phyloP scores from a whole-genome alignment of 2,888 invertebrate species.

The Zaprionus obscuricornis region DNA sequence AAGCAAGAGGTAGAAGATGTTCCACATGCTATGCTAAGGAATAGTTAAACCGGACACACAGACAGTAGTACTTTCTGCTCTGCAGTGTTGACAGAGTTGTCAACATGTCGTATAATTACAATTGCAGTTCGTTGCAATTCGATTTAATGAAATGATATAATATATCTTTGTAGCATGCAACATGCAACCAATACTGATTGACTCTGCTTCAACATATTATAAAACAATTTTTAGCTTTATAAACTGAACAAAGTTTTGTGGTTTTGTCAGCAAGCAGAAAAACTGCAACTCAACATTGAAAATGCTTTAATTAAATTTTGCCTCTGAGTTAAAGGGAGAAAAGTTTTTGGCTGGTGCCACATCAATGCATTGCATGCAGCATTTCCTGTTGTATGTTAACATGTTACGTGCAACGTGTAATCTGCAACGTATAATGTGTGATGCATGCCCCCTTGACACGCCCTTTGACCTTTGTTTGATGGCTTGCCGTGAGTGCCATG shows the following conservation, averaged over 20 bases:
- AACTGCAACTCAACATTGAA: slow-evolving; percentile 11
- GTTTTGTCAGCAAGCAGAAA: too few species aligned
- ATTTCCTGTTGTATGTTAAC: slow-evolving; percentile 31
- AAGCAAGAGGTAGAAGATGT: too few species aligned
- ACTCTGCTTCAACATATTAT: not conserved
- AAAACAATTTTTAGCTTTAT: slow-evolving; percentile 45
- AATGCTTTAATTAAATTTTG: slow-evolving; percentile 56
- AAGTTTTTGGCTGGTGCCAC: slow-evolving; percentile 34
- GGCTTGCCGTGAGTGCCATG: slow-evolving; percentile 49
- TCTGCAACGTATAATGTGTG: slow-evolving; percentile 17
- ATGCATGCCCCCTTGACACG: slow-evolving; percentile 15
- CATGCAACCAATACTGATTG: not conserved
- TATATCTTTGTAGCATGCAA: slow-evolving; percentile 19
- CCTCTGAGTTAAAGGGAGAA: slow-evolving; percentile 32
- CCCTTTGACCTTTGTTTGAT: slow-evolving; percentile 44
- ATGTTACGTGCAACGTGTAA: slow-evolving; percentile 4
- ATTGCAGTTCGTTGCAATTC: slow-evolving; percentile 55
- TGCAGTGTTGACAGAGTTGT: slow-evolving; percentile 38
- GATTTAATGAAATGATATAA: slow-evolving; percentile 65
- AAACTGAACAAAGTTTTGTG: slow-evolving; percentile 24
- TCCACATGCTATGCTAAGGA: too few species aligned
- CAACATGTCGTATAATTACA: slow-evolving; percentile 73
- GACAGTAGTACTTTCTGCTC: too few species aligned
- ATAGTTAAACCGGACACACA: too few species aligned
- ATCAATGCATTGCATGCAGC: slow-evolving; percentile 27